Base-by-base conservation (phyloP, 2,888 invertebrate genomes). In the Argyresthia goedartella region DNA sequence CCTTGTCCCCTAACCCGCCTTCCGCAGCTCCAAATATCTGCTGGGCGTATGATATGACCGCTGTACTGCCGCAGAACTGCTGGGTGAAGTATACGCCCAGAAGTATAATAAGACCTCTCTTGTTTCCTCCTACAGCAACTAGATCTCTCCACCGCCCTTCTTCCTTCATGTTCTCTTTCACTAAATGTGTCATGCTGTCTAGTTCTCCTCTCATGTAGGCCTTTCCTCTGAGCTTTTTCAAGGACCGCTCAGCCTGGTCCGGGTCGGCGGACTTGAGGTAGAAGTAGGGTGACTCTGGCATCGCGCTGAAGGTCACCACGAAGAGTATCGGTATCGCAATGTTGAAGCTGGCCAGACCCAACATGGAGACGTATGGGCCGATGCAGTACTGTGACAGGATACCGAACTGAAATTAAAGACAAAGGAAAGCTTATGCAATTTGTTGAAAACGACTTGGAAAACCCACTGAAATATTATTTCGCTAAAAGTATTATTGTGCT, bases 281-380 rank as follows among this genome's bases (percentile, higher is more conserved):
- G 63, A 82, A 90, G 60, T 91, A 88, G 0, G 92, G 92, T 1
- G 91, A 90, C 66, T 92, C 92, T 0, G 92, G 91, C 82, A 91
- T 88, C 42, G 88, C 87, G 48, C 87, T 75, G 65, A 91, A 88
- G 1, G 88, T 81, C 1, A 88, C 66, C 11, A 90, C 78, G 61
- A 90, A 88, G 1, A 89, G 60, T 35, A 90, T 73, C 0, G 90
- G 88, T 52, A 90, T 77, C 0, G 88, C 69, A 43, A 89, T 79
- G 50, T 89, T 87, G 59, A 89, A 86, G 59, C 87, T 86, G 8
- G 89, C 89, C 33, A 89, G 73, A 0, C 73, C 79, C 55, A 87
- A 68, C 71, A 90, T 90, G 25, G 89, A 87, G 14, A 88, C 88
- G 55, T 86, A 88, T 0, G 89, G 88, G 1, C 90, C 90, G 56